Conservation (phyloP, 2,888 invertebrate genomes). For the Torymus aiolomorphi region DNA sequence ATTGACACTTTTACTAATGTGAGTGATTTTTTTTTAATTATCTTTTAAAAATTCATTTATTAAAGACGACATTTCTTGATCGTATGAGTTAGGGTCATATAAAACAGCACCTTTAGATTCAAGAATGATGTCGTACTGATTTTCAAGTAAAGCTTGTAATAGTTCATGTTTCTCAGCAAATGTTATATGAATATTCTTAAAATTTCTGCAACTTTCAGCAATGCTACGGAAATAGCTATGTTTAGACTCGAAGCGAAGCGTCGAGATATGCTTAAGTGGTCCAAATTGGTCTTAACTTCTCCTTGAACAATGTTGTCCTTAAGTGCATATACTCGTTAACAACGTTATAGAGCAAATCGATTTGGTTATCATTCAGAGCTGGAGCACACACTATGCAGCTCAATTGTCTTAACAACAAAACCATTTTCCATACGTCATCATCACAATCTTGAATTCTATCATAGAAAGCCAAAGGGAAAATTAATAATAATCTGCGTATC, state of each 20-base stretch:
- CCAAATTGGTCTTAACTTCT: constrained; percentile 1
- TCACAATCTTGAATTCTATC: background rate
- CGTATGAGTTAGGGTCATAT: background rate
- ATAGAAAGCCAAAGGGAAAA: background rate
- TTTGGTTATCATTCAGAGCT: background rate
- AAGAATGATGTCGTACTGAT: background rate
- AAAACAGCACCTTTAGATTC: background rate
- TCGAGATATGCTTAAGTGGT: background rate
- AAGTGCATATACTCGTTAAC: background rate
- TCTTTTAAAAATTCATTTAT: background rate
- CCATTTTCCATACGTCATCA: background rate
- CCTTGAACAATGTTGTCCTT: background rate
- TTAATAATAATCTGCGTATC: background rate
- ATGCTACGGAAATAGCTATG: constrained; percentile 3
- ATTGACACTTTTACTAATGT: background rate
- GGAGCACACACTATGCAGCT: background rate
- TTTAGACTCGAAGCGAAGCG: background rate
- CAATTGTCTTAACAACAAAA: background rate
- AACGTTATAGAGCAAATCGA: background rate
- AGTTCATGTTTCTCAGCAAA: constrained; percentile 10
- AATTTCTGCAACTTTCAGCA: background rate
- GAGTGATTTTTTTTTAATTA: background rate
- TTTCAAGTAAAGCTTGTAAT: constrained; percentile 6
- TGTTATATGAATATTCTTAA: constrained; percentile 10
- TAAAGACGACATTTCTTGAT: constrained; percentile 6